Percentiles rank a stretch among this genome's conserved stretches.
Evolutionary conservation across 2,113 vertebrate genomes (phyloP).

Genomic region (Vulpes lagopus): DNA sequence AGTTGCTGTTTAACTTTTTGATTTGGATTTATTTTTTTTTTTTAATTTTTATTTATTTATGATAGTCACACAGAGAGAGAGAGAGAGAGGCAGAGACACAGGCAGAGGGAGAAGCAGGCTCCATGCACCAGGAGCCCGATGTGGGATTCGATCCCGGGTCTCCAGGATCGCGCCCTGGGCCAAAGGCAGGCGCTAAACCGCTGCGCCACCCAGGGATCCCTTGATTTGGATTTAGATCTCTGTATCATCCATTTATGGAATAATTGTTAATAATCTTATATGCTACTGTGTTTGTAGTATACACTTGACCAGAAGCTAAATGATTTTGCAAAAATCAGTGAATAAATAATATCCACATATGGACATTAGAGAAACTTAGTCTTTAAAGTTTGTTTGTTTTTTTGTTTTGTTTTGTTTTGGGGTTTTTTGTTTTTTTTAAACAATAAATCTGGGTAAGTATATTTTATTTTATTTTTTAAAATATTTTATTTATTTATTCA

Average conservation of each 20-base stretch:
- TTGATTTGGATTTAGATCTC: neutral
- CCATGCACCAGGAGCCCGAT: no score
- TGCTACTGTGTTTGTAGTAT: neutral
- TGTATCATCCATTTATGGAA: neutral
- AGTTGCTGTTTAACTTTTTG: slow-evolving; percentile 5
- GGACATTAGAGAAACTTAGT: slow-evolving; percentile 25
- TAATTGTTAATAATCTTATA: neutral
- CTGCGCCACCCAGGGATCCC: no score
- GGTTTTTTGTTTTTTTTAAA: neutral
- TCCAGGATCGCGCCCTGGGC: no score
- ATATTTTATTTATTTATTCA: no score
- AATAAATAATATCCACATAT: neutral
- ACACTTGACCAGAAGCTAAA: slow-evolving; percentile 50
- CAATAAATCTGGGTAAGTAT: neutral
- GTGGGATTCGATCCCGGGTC: no score
- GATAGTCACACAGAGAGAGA: no score
- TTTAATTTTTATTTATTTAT: no score
- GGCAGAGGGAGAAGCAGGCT: no score
- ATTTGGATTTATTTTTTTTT: neutral
- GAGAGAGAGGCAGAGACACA: no score
- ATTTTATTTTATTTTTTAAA: neutral
- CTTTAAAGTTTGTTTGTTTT: neutral
- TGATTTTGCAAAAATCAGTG: slow-evolving; percentile 35
- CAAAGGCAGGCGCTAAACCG: no score
- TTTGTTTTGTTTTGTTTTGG: neutral